A percentile compares a stretch with the other conserved stretches of the same genome.
These are phyloP conservation scores for Micrasema longulum DNA, from an alignment of 1,140 invertebrate species.

Conservation along the genomic window DNA sequence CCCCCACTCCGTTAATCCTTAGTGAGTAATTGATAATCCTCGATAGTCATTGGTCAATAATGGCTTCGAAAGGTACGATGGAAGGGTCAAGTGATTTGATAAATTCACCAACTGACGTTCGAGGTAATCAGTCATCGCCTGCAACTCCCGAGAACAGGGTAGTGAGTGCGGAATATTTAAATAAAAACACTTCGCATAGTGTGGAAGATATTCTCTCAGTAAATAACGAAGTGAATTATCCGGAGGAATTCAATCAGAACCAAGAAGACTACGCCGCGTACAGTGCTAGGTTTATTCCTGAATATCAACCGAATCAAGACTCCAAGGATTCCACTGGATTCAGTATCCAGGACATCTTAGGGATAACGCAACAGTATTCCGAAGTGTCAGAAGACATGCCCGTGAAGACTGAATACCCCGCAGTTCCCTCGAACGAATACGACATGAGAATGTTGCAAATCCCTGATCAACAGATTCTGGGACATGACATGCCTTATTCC, in stretches of 20 bases:
- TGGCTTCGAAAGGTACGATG: slow-evolving; percentile 19
- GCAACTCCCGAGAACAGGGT: slow-evolving; percentile 32
- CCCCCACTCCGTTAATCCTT: slow-evolving; percentile 16
- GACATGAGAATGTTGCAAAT: slow-evolving; percentile 1
- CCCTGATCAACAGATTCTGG: background rate
- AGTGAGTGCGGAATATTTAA: slow-evolving; percentile 30
- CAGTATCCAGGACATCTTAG: slow-evolving; percentile 66
- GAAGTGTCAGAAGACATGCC: slow-evolving; percentile 58
- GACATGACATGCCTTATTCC: background rate
- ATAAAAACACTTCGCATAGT: slow-evolving; percentile 59
- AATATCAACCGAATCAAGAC: slow-evolving; percentile 61
- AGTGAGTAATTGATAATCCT: slow-evolving; percentile 19
- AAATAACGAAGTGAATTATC: slow-evolving; percentile 32
- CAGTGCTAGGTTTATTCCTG: slow-evolving; percentile 57
- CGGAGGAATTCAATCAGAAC: slow-evolving; percentile 10
- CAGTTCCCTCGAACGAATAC: slow-evolving; percentile 1
- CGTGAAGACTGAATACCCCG: slow-evolving; percentile 61
- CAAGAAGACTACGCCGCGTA: slow-evolving; percentile 29
- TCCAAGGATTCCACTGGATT: slow-evolving; percentile 65
- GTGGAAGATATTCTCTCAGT: slow-evolving; percentile 64
- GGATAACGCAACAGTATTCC: slow-evolving; percentile 60
- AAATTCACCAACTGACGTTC: background rate
- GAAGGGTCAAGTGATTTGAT: background rate
- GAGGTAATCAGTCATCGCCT: slow-evolving; percentile 12
- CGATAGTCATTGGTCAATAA: slow-evolving; percentile 28